Evolutionary conservation across 2,797 vertebrate genomes (phyloP), one percentile per base, ranked within the genome.

Genomic region (Leptodactylus fallax): DNA sequence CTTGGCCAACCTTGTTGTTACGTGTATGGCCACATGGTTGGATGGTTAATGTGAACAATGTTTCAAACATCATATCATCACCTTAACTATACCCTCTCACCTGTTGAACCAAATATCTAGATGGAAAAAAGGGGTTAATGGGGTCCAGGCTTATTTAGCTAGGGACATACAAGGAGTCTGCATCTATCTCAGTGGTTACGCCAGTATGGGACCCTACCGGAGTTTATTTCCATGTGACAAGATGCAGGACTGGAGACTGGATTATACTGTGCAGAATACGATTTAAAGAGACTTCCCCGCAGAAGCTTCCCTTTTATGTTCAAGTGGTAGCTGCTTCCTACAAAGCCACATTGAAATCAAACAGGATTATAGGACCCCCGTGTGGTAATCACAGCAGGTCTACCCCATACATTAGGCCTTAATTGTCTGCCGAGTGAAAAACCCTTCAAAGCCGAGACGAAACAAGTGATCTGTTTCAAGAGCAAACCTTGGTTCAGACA

Each of bases 351-450:
- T 89, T 89, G 27, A 90, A 87, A 92, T 90, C 21, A 4, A 71
- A 90, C 49, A 90, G 91, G 91, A 93, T 93, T 93, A 93, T 90
- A 88, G 88, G 87, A 0, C 90, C 87, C 90, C 90, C 23, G 91
- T 69, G 90, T 92, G 90, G 92, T 90, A 93, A 93, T 91, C 91
- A 87, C 90, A 90, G 90, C 83, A 92, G 90, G 88, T 88, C 91
- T 90, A 91, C 91, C 89, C 90, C 85, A 91, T 83, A 90, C 87
- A 93, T 93, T 93, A 91, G 91, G 90, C 91, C 91, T 92, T 94
- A 92, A 93, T 93, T 85, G 90, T 65, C 90, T 87, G 56, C 90
- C 83, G 90, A 92, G 79, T 72, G 85, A 86, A 89, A 87, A 79
- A 58, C 72, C 80, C 85, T 86, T 89, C 88, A 86, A 89, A 90